phyloP scores from a whole-genome alignment of 2,797 vertebrate species.

The Brachyalestes nurse region DNA sequence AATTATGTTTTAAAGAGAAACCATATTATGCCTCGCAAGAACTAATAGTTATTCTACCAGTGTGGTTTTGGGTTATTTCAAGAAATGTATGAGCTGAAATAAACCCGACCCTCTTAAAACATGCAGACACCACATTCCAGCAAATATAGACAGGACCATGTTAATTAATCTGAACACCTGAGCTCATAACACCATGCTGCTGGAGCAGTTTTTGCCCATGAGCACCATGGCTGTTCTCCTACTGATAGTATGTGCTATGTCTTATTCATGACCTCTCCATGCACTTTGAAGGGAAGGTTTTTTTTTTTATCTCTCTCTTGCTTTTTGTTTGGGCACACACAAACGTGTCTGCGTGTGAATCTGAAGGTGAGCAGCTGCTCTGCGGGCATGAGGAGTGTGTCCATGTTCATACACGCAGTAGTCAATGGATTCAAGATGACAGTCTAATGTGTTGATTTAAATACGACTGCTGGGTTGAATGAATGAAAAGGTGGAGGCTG shows the following conservation, averaged over 20 bases:
- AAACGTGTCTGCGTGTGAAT: conserved; percentile 27
- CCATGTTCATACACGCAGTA: conserved; percentile 48
- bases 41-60: conserved; percentile 27
- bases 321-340: conserved; percentile 19
- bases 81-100: conserved; percentile 35
- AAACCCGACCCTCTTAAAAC: conserved; percentile 27
- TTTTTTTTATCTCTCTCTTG: conserved; percentile 24
- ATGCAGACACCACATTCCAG: conserved; percentile 33
- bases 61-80: conserved; percentile 37
- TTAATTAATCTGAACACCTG: conserved; percentile 25
- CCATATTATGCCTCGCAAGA: conserved; percentile 10
- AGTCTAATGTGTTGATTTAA: conserved; percentile 53
- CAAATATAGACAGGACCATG: conserved; percentile 2
- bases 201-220: conserved; percentile 25
- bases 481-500: neutral
- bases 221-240: conserved; percentile 19
- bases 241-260: neutral
- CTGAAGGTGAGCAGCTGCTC: conserved; percentile 46
- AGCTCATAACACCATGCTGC: conserved; percentile 20
- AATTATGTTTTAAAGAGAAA: conserved; percentile 31
- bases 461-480: neutral
- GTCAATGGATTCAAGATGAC: conserved; percentile 50
- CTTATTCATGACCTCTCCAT: conserved; percentile 29
- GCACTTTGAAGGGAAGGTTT: neutral
- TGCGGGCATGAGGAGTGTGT: conserved; percentile 39